Conservation (phyloP, 2,888 invertebrate species). For the Aporophyla lueneburgensis region DNA sequence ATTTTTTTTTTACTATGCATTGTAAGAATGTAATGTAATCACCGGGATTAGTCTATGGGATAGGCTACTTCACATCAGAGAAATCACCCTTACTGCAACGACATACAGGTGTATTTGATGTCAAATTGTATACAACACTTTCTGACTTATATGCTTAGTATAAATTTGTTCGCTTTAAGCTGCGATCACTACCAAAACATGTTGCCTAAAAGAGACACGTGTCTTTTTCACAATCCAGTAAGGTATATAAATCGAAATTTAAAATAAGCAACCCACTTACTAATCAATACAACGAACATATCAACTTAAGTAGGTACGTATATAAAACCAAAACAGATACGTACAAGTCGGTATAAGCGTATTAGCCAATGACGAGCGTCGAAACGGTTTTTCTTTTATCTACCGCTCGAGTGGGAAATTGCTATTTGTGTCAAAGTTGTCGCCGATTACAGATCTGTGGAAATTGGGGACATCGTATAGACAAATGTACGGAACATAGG, state of each 20-base stretch:
- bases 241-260: neutral
- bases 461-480: conserved; percentile 49
- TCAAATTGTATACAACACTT: neutral
- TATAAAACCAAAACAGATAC: conserved; percentile 40
- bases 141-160: neutral
- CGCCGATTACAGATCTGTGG: conserved; percentile 49
- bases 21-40: neutral
- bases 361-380: conserved; percentile 37
- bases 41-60: neutral
- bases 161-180: neutral
- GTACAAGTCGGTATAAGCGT: conserved; percentile 6
- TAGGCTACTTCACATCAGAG: neutral
- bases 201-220: neutral
- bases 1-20: neutral
- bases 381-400: conserved; percentile 62
- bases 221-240: neutral
- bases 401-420: conserved; percentile 57
- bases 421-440: conserved; percentile 59
- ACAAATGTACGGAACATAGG: neutral
- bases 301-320: conserved; percentile 4
- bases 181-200: neutral
- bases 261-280: neutral
- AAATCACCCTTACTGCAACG: neutral
- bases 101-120: neutral
- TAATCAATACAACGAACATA: conserved; percentile 11